Base-by-base conservation (phyloP, 1,140 invertebrate species). In the Achroia grisella region DNA sequence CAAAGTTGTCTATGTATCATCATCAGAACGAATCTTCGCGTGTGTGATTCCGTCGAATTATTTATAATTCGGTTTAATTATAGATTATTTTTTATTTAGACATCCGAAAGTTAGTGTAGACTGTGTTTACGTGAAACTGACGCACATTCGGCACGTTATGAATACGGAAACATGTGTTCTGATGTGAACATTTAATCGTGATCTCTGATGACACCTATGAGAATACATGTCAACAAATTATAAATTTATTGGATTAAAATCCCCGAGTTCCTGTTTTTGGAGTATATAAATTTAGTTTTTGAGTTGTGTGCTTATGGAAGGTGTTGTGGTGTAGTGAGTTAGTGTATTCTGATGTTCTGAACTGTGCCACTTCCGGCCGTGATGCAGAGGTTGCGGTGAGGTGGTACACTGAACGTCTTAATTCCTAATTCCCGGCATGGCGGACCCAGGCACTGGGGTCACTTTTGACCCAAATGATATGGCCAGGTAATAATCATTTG, bases 381-480 rank as follows among this genome's bases (percentile, higher is more conserved):
- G 53, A 72, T 75, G 73, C 60, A 46, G 55, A 53, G 43, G 46
- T 8, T 39, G 49, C 67, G 63, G 55, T 73, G 62, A 69, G 66
- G 33, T 61, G 39, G 35, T 64, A 46, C 13, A 10, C 13, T 37
- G 0, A 17, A 9, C 14, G 35, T 15, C 35, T n/a, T 15, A n/a
- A 5, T 15, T 17, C n/a, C 34, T 51, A 40, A 46, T 47, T 47
- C 36, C 32, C 63, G 60, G 62, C 49, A 84, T 84, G 80, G 77
- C 80, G 63, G 80, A 78, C 56, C 67, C 79, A 43, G 86, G 77
- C 54, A 92, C 92, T 87, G 89, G 90, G 69, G 88, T 86, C 55
- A 88, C 89, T 34, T 93, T 93, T 78, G 91, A 93, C 86, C 91
- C 91, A 51, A 90, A 91, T 82, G 91, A 93, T 74, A 91, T 89